A percentile compares a stretch with the other conserved stretches of the same genome.
These are phyloP conservation scores for Aphaenogaster ashmeadi DNA, from an alignment of 1,140 invertebrate species.

Conservation along the genomic window DNA sequence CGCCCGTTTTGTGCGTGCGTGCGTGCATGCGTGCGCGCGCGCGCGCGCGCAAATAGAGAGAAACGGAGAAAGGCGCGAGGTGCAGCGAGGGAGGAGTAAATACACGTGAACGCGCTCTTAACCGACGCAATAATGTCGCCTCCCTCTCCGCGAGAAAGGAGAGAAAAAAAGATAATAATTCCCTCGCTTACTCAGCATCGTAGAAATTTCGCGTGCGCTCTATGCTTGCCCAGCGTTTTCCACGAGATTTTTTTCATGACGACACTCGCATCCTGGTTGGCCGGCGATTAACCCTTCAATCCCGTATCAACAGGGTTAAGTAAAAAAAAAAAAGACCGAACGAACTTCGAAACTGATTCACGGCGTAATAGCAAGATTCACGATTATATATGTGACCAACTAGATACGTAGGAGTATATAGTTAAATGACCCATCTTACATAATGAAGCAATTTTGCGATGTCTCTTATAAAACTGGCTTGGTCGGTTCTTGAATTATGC, in stretches of 20 bases:
- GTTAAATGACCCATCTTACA: not conserved
- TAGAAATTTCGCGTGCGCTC: conserved; percentile 34
- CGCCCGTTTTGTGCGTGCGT: conserved; percentile 47
- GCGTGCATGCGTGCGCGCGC: conserved; percentile 29
- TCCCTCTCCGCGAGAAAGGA: conserved; percentile 65
- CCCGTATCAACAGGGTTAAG: conserved; percentile 22
- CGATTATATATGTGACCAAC: not conserved
- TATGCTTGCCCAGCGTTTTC: conserved; percentile 30
- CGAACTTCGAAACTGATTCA: not conserved
- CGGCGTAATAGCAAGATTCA: not conserved
- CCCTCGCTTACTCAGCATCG: conserved; percentile 44
- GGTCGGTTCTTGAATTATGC: conserved; percentile 41
- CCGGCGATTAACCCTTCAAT: conserved; percentile 44
- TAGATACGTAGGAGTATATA: not conserved
- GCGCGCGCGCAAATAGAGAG: conserved; percentile 45
- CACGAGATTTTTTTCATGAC: conserved; percentile 28
- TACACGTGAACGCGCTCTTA: conserved; percentile 77
- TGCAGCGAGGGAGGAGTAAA: conserved; percentile 19
- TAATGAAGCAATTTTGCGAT: conserved; percentile 23
- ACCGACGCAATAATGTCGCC: conserved; percentile 81
- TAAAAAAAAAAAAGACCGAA: not conserved
- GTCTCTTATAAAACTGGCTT: conserved; percentile 25
- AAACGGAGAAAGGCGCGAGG: conserved; percentile 6
- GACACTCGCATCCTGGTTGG: conserved; percentile 26
- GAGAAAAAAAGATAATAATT: conserved; percentile 46